Evolutionary conservation across 2,113 vertebrate species (phyloP).

Genomic region (Tringa solitaria): DNA sequence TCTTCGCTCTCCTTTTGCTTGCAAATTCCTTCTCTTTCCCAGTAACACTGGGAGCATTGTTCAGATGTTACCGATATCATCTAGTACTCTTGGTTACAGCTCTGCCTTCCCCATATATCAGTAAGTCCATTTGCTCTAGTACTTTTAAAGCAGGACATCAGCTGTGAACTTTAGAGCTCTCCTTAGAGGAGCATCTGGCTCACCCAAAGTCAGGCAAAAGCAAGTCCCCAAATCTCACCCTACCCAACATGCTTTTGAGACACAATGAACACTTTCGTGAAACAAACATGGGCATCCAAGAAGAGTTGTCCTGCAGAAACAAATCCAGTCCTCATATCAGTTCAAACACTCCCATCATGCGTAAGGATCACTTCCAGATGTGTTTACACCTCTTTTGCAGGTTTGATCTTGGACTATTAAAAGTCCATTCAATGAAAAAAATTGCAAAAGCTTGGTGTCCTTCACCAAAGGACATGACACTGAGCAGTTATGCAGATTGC

Average conservation of each 20-base stretch:
- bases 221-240: rapidly evolving
- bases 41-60: background rate
- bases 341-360: background rate
- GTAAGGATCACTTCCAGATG: background rate
- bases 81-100: background rate
- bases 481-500: background rate
- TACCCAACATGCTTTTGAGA: rapidly evolving
- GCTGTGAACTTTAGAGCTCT: background rate
- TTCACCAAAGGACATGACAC: background rate
- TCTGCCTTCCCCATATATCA: background rate
- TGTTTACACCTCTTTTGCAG: background rate
- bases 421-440: background rate
- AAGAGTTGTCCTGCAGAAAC: background rate
- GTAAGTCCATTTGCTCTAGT: background rate
- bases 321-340: background rate
- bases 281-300: background rate
- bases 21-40: background rate
- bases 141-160: background rate
- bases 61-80: background rate
- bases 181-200: background rate
- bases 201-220: background rate
- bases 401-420: background rate
- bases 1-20: background rate
- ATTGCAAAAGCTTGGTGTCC: background rate
- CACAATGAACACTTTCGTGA: background rate